These are phyloP conservation scores for Botia almorhae DNA, from an alignment of 2,797 vertebrate species.

Conservation along the genomic window DNA sequence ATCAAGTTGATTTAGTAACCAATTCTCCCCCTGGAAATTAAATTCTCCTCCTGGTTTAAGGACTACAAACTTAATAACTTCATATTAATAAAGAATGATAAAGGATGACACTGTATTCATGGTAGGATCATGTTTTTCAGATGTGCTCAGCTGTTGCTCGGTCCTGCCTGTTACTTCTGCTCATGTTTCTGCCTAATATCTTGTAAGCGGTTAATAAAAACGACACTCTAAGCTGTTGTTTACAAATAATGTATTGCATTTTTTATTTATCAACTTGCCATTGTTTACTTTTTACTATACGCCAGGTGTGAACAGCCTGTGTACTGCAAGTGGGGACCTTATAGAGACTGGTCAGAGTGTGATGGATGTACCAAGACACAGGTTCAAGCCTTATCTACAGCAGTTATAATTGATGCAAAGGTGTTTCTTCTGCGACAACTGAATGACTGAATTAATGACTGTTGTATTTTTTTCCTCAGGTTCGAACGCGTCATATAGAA, in stretches of 20 bases:
- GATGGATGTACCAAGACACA: constrained; percentile 86
- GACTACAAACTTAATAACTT: not conserved
- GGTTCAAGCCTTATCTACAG: constrained; percentile 68
- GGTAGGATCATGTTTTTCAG: constrained; percentile 51
- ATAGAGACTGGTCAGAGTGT: constrained; percentile 89
- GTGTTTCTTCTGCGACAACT: not conserved
- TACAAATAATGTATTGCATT: not conserved
- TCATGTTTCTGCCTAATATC: constrained; percentile 52
- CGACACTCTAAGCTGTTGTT: not conserved
- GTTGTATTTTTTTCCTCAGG: constrained; percentile 70
- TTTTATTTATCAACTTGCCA: not conserved
- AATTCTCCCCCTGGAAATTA: too few relatives aligned
- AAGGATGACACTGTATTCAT: not conserved
- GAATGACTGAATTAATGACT: not conserved
- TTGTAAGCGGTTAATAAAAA: constrained; percentile 60
- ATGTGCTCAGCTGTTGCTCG: constrained; percentile 34
- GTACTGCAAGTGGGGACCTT: constrained; percentile 85
- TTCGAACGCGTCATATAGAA: constrained; percentile 77
- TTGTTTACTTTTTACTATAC: constrained; percentile 2
- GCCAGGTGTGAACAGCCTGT: constrained; percentile 72
- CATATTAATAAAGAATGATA: not conserved
- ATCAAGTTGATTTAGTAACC: too few relatives aligned
- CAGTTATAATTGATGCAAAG: not conserved
- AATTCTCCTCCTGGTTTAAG: too few relatives aligned
- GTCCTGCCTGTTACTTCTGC: constrained; percentile 49